Base-by-base conservation (phyloP, 1,140 invertebrate genomes). In the Drosophila sp. region DNA sequence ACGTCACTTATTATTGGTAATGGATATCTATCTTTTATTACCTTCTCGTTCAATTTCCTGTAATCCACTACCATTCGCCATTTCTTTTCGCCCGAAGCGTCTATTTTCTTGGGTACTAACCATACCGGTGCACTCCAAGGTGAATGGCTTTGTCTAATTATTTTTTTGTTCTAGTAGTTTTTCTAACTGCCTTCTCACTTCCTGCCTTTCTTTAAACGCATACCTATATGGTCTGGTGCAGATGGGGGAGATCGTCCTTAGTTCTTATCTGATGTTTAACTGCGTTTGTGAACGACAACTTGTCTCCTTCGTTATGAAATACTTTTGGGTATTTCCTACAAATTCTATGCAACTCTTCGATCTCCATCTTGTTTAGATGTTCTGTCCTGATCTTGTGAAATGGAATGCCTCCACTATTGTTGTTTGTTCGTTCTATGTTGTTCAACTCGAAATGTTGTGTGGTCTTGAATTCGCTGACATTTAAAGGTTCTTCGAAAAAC, bases 131-230 rank as follows among this genome's bases (percentile, higher is more conserved):
- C 57, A 36, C 57, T 61, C 41, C 41, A 61, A 8, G 43, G 57
- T 4, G n/a, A 48, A 61, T 61, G 43, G 11, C 57, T 48, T 16
- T 38, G 32, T 16, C 43, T 13, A 16, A 61, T 61, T 25, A 63
- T n/a, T 41, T 21, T 63, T 38, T 53, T 63, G 61, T 27, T 63
- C 16, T 2, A 63, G 61, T n/a, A 53, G 36, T 27, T 63, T 51
- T 5, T 14, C 2, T 13, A 63, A 14, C 9, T 63, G 46, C 16
- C 11, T 32, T 25, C 38, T 51, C 1, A 53, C 7, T 43, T 63
- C 48, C 41, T 29, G n/a, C 7, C 61, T 40, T 63, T 53, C 46
- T 32, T 25, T 25, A 40, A 38, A 50, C 7, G 9, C 34, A 16
- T 63, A 53, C 29, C 61, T 50, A 43, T 27, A 63, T 13, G 36